phyloP scores from a whole-genome alignment of 2,113 vertebrate genomes.

The Pionites leucogaster region DNA sequence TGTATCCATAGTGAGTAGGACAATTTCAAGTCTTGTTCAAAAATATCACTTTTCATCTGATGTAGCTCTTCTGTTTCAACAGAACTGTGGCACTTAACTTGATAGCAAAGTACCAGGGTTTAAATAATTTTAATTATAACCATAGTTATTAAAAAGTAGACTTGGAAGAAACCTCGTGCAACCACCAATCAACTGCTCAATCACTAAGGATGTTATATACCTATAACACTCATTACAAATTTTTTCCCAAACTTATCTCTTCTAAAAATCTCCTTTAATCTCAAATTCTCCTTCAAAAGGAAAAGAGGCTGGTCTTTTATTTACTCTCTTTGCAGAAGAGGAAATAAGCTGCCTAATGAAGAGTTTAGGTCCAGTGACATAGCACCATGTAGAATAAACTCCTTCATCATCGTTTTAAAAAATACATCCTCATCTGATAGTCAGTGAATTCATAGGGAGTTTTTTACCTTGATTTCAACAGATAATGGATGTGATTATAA shows the following conservation, averaged over 20 bases:
- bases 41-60: background rate
- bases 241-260: background rate
- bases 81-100: background rate
- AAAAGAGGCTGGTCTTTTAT: background rate
- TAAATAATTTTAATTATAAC: background rate
- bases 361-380: background rate
- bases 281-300: background rate
- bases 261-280: background rate
- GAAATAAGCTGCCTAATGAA: background rate
- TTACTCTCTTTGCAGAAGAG: background rate
- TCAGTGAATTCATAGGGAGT: background rate
- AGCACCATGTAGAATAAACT: background rate
- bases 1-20: background rate
- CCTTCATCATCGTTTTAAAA: background rate
- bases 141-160: background rate
- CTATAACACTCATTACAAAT: background rate
- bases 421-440: background rate
- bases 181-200: background rate
- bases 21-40: background rate
- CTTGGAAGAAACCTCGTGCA: background rate
- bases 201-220: background rate
- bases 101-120: background rate
- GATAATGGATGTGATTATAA: background rate
- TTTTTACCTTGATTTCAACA: background rate
- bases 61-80: background rate